Evolutionary conservation across 2,888 invertebrate genomes (phyloP).

Genomic region (Argyresthia goedartella): DNA sequence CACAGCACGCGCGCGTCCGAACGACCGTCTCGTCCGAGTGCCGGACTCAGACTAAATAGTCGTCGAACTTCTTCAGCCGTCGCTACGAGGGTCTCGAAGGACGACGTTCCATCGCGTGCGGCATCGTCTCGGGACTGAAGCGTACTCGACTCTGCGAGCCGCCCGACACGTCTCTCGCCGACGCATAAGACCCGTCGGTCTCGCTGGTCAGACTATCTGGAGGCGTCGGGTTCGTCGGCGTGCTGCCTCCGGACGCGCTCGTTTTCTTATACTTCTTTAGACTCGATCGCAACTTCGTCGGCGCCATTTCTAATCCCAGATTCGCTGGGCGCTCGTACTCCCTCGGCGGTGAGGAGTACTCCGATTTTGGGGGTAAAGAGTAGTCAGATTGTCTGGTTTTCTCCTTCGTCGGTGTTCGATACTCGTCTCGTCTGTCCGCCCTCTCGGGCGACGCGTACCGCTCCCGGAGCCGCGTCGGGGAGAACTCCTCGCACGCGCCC

Average conservation of each 20-base stretch:
- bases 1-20: too few species aligned
- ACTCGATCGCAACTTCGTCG: constrained; percentile 81
- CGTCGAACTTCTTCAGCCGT: constrained; percentile 58
- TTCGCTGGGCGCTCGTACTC: constrained; percentile 57
- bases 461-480: constrained; percentile 46
- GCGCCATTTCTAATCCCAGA: constrained; percentile 75
- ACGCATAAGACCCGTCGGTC: constrained; percentile 87
- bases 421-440: constrained; percentile 36
- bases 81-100: constrained; percentile 57
- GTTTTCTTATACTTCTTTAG: constrained; percentile 79
- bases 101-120: constrained; percentile 54
- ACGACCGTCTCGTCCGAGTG: neutral
- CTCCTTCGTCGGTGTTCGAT: constrained; percentile 36
- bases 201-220: constrained; percentile 89
- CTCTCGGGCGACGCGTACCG: constrained; percentile 20
- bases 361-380: constrained; percentile 42
- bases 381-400: constrained; percentile 51
- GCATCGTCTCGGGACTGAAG: constrained; percentile 81
- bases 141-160: constrained; percentile 80
- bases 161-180: constrained; percentile 81
- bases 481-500: constrained; percentile 66
- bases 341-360: constrained; percentile 36
- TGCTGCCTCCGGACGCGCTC: constrained; percentile 68
- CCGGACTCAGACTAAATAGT: constrained; percentile 54
- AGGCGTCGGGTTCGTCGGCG: constrained; percentile 87